Evolutionary conservation across 2,888 invertebrate genomes (phyloP).

Genomic region (Uropetala carovei): DNA sequence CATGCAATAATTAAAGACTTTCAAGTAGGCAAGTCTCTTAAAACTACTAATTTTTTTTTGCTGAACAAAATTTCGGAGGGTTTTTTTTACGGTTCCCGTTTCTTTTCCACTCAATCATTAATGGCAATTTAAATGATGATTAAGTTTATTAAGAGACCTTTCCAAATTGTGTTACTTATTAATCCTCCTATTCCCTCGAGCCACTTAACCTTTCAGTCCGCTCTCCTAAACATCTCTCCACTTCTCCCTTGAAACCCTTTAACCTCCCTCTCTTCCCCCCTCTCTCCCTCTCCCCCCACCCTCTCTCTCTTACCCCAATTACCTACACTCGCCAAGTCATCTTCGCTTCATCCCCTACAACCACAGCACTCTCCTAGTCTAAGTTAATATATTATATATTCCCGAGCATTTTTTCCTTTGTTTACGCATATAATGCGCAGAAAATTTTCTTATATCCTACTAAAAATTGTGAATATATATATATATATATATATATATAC

Average conservation of each 20-base stretch:
- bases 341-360: no score
- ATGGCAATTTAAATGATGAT: slow-evolving; percentile 37
- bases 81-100: neutral
- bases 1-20: no score
- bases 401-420: no score
- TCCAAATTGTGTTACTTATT: slow-evolving; percentile 55
- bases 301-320: neutral
- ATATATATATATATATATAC: no score
- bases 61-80: neutral
- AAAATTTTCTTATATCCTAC: no score
- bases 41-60: no score
- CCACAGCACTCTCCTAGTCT: no score
- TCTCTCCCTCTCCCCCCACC: neutral
- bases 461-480: no score
- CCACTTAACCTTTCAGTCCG: slow-evolving; percentile 30
- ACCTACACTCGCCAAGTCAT: no score
- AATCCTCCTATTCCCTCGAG: slow-evolving; percentile 34
- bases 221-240: slow-evolving; percentile 1
- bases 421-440: no score
- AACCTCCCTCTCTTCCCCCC: neutral
- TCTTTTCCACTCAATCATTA: slow-evolving; percentile 28
- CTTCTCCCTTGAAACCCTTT: neutral
- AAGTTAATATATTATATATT: no score
- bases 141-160: slow-evolving; percentile 53
- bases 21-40: no score